Evolutionary conservation across 1,140 invertebrate species (phyloP).

Genomic region (Heliconius hermathena): DNA sequence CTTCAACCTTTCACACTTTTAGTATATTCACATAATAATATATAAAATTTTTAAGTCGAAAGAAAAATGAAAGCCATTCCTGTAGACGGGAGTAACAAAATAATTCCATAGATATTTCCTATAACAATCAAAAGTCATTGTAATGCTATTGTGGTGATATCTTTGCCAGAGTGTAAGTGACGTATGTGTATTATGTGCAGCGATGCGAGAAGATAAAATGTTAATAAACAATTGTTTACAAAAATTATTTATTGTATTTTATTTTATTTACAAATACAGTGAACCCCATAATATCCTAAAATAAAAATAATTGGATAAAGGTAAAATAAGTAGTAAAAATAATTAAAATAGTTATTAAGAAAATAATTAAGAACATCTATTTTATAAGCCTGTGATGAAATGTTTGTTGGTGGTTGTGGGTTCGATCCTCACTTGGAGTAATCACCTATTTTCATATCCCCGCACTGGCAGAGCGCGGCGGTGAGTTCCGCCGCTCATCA

Average conservation of each 20-base stretch:
- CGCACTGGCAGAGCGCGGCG: too few relatives aligned
- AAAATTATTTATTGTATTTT: conserved; percentile 73
- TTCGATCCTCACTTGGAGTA: too few relatives aligned
- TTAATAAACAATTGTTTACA: conserved; percentile 82
- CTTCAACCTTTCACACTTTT: conserved; percentile 61
- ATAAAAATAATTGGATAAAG: neutral
- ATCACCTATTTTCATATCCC: too few relatives aligned
- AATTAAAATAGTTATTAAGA: too few relatives aligned
- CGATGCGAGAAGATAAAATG: conserved; percentile 79
- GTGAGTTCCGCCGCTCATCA: too few relatives aligned
- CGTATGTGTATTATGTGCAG: conserved; percentile 76
- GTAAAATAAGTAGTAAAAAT: too few relatives aligned
- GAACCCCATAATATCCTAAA: neutral
- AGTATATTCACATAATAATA: conserved; percentile 74
- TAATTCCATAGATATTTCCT: conserved; percentile 76
- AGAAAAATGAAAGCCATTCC: conserved; percentile 78
- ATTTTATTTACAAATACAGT: conserved; percentile 42
- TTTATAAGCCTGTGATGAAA: too few relatives aligned
- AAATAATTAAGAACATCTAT: too few relatives aligned
- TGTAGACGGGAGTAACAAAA: conserved; percentile 54
- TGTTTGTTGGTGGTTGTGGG: too few relatives aligned
- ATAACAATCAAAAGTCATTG: conserved; percentile 71
- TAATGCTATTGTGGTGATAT: conserved; percentile 67
- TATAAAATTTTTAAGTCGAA: conserved; percentile 58
- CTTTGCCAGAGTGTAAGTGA: conserved; percentile 72